phyloP scores from a whole-genome alignment of 2,113 vertebrate genomes.

The Perccottus glenii region DNA sequence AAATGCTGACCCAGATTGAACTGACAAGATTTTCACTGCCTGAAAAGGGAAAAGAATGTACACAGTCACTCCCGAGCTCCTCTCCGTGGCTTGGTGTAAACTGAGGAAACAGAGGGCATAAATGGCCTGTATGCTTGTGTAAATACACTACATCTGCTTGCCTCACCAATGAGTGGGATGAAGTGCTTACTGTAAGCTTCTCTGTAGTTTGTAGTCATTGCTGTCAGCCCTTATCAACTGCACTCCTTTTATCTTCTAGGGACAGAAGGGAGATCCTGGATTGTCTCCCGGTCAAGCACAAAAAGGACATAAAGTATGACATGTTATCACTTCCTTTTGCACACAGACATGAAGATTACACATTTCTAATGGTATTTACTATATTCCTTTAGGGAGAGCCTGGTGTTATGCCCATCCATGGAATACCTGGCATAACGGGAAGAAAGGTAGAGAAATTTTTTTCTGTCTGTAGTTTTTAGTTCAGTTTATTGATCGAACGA shows the following conservation, averaged over 20 bases:
- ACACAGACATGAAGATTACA: background rate
- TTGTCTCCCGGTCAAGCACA: constrained; percentile 87
- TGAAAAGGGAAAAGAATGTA: constrained; percentile 80
- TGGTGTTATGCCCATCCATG: constrained; percentile 83
- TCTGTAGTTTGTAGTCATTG: background rate
- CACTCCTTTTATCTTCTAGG: constrained; percentile 80
- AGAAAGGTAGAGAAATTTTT: constrained; percentile 84
- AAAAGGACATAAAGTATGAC: constrained; percentile 88
- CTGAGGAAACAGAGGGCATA: constrained; percentile 56
- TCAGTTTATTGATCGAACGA: no score
- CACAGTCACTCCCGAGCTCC: constrained; percentile 46
- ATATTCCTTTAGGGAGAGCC: constrained; percentile 81
- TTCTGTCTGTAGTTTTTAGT: constrained; percentile 18
- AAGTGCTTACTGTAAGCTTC: constrained; percentile 33
- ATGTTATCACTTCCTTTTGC: background rate
- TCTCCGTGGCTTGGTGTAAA: constrained; percentile 67
- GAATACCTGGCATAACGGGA: constrained; percentile 85
- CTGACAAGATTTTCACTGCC: constrained; percentile 62
- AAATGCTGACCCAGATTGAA: constrained; percentile 48
- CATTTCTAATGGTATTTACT: background rate
- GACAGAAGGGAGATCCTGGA: constrained; percentile 93
- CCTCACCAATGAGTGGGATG: constrained; percentile 23
- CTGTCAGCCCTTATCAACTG: background rate
- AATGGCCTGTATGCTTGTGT: constrained; percentile 57
- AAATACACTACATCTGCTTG: constrained; percentile 53